phyloP scores from a whole-genome alignment of 2,888 invertebrate species.

The Idaea aversata region DNA sequence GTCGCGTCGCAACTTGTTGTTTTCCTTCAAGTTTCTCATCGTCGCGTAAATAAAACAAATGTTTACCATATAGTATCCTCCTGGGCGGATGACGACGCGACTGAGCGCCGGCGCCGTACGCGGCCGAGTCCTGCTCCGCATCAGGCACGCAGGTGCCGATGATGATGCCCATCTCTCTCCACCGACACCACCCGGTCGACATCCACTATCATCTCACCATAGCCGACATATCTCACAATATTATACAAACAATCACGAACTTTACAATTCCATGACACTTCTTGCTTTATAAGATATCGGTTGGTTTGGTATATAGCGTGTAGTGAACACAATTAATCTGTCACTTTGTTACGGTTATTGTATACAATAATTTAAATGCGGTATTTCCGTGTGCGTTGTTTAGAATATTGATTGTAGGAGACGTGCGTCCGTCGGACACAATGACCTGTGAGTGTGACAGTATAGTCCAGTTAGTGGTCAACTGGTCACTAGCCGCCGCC shows the following conservation, averaged over 20 bases:
- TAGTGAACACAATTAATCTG: not conserved
- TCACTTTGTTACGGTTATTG: not conserved
- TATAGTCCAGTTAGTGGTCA: not conserved
- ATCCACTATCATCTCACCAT: conserved; percentile 39
- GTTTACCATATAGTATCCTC: conserved; percentile 70
- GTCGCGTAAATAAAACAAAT: not conserved
- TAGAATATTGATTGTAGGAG: not conserved
- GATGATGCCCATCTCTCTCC: conserved; percentile 83
- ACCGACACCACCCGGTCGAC: conserved; percentile 49
- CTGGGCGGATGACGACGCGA: conserved; percentile 63
- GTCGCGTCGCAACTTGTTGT: too few species aligned
- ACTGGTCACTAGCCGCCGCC: not conserved
- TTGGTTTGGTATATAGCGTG: not conserved
- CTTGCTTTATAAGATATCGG: not conserved
- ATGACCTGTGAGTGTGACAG: not conserved
- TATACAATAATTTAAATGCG: not conserved
- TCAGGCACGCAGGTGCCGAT: conserved; percentile 87
- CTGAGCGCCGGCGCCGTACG: conserved; percentile 63
- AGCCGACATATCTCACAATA: conserved; percentile 30
- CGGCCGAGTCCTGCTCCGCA: conserved; percentile 80
- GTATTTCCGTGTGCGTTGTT: not conserved
- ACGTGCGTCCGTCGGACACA: conserved; percentile 1
- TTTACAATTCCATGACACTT: not conserved
- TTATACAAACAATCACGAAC: not conserved
- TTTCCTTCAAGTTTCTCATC: too few species aligned